Evolutionary conservation across 1,140 invertebrate species (phyloP), one percentile per base, ranked within the genome.

Genomic region (Scaptomyza pallida): DNA sequence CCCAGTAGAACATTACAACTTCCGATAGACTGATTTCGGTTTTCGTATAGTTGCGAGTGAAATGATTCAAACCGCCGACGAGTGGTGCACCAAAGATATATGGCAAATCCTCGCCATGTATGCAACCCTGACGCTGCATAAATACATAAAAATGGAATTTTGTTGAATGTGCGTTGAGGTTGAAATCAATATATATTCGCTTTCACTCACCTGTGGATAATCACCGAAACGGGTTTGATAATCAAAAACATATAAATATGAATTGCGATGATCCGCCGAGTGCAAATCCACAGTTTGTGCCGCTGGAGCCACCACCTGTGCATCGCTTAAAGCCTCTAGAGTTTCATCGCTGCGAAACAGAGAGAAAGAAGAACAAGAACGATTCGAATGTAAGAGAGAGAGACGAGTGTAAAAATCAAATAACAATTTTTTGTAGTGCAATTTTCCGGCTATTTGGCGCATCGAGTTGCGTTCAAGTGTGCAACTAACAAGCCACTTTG

Each of bases 191-290:
- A 1, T 8, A 15, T 10, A 9, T 15, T 8, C 26, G 10, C 6
- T 19, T 13, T 13, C 33, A 75, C 51, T 93, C 93, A 97, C 96
- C 94, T 97, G 96, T 19, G 95, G 96, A 92, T 96, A 98, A 90
- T 98, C 96, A 21, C 97, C 96, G 72, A 95, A 95, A 90, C 97
- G 97, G 0, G 97, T 97, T 90, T 98, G 97, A 92, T 99, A 98
- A 92, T 97, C 96, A 91, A 98, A 98, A 13, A 98, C 96, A 91
- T 98, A 98, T 51, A 98, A 93, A 91, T 96, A 98, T 33, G 97
- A 98, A 83, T 96, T 96, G 26, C 95, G 92, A 82, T 95, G 93
- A 62, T 95, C 93, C 41, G 96, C 94, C 15, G 98, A 97, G 92
- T 99, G 98, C 48, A 97, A 94, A 91, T 98, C 96, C 0, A 96